Conservation (phyloP, 2,888 invertebrate species). For the Melinaea marsaeus region DNA sequence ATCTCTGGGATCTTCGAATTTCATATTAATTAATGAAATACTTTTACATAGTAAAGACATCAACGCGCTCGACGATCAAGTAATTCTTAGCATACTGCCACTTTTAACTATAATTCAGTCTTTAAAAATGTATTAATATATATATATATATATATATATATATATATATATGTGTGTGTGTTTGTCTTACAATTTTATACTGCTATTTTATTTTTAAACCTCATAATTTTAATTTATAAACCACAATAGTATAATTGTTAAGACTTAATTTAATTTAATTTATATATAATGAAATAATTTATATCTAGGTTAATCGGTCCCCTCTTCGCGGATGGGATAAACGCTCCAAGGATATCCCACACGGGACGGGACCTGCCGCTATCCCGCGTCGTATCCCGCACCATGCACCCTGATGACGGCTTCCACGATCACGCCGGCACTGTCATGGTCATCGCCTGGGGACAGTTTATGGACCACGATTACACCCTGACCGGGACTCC, state of each 20-base stretch:
- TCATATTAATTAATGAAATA: neutral
- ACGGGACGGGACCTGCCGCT: slow-evolving; percentile 87
- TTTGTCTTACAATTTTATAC: no score
- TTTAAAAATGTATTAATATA: no score
- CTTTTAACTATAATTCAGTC: no score
- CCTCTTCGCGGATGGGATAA: slow-evolving; percentile 90
- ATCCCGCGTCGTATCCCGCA: slow-evolving; percentile 90
- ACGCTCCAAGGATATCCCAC: slow-evolving; percentile 87
- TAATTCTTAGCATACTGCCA: no score
- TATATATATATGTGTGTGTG: no score
- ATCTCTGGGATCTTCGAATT: no score
- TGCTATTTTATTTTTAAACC: no score
- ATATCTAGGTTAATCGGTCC: slow-evolving; percentile 83
- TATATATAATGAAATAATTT: neutral
- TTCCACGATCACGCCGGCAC: slow-evolving; percentile 96
- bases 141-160: no score
- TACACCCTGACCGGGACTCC: slow-evolving; percentile 93
- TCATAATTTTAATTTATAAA: neutral
- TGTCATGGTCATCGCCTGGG: slow-evolving; percentile 96
- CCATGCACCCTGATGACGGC: slow-evolving; percentile 95
- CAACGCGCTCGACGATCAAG: neutral
- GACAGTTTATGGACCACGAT: slow-evolving; percentile 97
- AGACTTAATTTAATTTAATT: neutral
- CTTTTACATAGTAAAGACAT: slow-evolving; percentile 3
- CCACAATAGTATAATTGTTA: no score